Evolutionary conservation across 2,113 vertebrate species (phyloP).

Genomic region (Scolopax mira): DNA sequence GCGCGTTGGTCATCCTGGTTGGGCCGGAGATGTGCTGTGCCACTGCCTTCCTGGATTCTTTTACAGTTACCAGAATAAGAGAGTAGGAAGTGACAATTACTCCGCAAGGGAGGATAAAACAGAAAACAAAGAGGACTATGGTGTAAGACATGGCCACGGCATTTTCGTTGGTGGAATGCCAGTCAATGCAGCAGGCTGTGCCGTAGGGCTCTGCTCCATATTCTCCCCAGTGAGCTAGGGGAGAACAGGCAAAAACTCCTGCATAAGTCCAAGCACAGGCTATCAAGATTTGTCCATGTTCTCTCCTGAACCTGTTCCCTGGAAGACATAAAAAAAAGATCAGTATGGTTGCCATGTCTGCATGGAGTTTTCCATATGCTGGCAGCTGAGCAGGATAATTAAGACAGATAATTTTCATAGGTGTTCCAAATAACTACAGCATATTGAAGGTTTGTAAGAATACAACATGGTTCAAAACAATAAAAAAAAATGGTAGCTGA

Average conservation of each 20-base stretch:
- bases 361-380: background rate
- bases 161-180: slow-evolving; percentile 69
- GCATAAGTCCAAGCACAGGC: slow-evolving; percentile 74
- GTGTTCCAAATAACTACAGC: background rate
- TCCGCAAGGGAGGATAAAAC: slow-evolving; percentile 78
- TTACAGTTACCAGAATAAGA: slow-evolving; percentile 74
- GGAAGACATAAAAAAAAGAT: slow-evolving; percentile 11
- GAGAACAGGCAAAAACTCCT: slow-evolving; percentile 76
- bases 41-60: slow-evolving; percentile 74
- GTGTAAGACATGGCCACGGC: slow-evolving; percentile 71
- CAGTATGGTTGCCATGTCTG: background rate
- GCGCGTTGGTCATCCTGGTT: slow-evolving; percentile 68
- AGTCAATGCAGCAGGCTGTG: slow-evolving; percentile 83
- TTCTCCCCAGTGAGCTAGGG: slow-evolving; percentile 77
- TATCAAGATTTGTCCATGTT: slow-evolving; percentile 69
- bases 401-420: background rate
- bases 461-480: background rate
- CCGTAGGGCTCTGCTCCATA: slow-evolving; percentile 81
- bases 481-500: background rate
- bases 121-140: slow-evolving; percentile 74
- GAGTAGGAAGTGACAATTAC: slow-evolving; percentile 76
- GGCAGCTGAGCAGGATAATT: background rate
- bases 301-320: slow-evolving; percentile 76
- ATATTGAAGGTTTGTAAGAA: background rate
- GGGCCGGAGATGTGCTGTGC: slow-evolving; percentile 59